A percentile compares a stretch with the other conserved stretches of the same genome.
These are phyloP conservation scores for Oncorhynchus mykiss DNA, from an alignment of 2,113 vertebrate genomes.

Conservation along the genomic window DNA sequence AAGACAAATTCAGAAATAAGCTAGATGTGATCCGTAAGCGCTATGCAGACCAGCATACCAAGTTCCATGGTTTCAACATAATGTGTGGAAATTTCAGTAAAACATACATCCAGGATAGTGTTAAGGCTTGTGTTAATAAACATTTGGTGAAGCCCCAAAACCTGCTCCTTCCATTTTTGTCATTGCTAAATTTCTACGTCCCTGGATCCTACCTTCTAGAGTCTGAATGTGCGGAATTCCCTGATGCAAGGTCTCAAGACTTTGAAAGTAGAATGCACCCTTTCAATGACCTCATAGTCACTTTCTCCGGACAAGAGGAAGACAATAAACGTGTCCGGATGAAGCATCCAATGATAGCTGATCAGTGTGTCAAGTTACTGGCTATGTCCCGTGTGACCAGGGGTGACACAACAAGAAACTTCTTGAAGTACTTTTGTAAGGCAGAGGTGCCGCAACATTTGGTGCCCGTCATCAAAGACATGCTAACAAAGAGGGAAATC, in stretches of 20 bases:
- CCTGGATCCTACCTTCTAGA: conserved; percentile 4
- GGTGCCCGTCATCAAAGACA: conserved; percentile 12
- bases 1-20: neutral
- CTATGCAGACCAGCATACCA: neutral
- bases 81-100: conserved; percentile 5
- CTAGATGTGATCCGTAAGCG: neutral
- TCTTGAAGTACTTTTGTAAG: neutral
- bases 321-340: neutral
- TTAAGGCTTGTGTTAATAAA: neutral
- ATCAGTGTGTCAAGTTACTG: neutral
- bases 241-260: conserved; percentile 27
- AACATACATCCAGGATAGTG: neutral
- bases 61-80: conserved; percentile 36
- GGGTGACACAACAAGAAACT: neutral
- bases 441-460: neutral
- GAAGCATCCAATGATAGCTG: neutral
- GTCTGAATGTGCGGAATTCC: conserved; percentile 41
- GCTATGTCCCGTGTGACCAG: neutral
- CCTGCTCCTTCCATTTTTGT: conserved; percentile 43
- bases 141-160: neutral
- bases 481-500: conserved; percentile 45
- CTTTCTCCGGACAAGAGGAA: neutral
- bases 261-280: conserved; percentile 42
- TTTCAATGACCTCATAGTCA: conserved; percentile 12
- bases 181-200: conserved; percentile 38